Base-by-base conservation (phyloP, 2,113 vertebrate species). In the Heterotis niloticus region DNA sequence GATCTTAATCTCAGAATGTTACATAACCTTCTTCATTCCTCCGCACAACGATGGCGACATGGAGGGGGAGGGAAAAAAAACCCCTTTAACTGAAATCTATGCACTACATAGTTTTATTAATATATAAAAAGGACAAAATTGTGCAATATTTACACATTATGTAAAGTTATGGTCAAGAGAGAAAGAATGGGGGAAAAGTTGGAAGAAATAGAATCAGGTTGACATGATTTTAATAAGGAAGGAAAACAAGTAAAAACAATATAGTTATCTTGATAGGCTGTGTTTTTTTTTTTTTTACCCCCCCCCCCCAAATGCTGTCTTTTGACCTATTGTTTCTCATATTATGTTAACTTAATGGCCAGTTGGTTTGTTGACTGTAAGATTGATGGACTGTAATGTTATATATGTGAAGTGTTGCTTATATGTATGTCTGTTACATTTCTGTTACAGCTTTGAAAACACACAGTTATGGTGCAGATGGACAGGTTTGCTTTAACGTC, bases 81-180 rank as follows among this genome's bases (percentile, higher is more conserved):
- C 29, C 24, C 20, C 10, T 34, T 44, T n/a, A 18, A 76, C 5
- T 76, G 18, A 23, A 76, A 71, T 14, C 29, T 71, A 71, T 71
- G 44, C 69, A 71, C 69, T 71, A 71, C 69, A 71, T 51, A 52
- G 59, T 44, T 44, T 20, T 20, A 62, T 20, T 62, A 62, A 20
- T 62, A 62, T 20, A 44, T 44, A 44, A 44, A 44, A 44, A 44
- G 2, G 34, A 44, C 34, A 44, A 44, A 44, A 44, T 20, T 62
- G 20, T 62, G 59, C 59, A 62, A 62, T 18, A n/a, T 65, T 65
- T 65, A n/a, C 18, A 65, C n/a, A n/a, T n/a, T n/a, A 11, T 65
- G 23, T n/a, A 23, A 5, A n/a, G 34, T 2, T 2, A 44, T 44
- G 34, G 34, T 44, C 3, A 44, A 44, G 7, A 44, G 34, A 44